Base-by-base conservation (phyloP, 2,113 vertebrate genomes). In the Neotragus pygmaeus region DNA sequence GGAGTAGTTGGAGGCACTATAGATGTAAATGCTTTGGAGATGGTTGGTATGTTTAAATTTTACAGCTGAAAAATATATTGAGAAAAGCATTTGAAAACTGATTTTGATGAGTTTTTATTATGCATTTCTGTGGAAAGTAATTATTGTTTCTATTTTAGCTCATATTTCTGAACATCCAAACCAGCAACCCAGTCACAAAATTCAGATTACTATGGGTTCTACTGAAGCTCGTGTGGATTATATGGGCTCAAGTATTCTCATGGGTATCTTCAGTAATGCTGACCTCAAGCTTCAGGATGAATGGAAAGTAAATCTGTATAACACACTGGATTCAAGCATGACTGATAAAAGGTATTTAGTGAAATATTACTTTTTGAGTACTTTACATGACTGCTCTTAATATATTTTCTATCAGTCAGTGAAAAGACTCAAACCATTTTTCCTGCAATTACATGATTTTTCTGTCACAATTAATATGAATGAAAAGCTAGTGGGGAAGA, bases 161-260 rank as follows among this genome's bases (percentile, higher is more conserved):
- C 99, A 99, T 98, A 99, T 99, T 99, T 99, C 99, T 7, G 99
- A 99, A 97, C 99, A 99, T 95, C 99, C 99, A 27, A 99, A 99
- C 98, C 99, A 99, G 97, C 99, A 99, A 88, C 99, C 99, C 91
- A 99, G 99, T 98, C 99, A 99, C 95, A 99, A 99, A 99, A 99
- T 99, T 98, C 99, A 99, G 98, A 99, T 99, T 98, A 99, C 99
- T 15, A 99, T 99, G 99, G 99, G 99, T 89, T 99, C 99, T n/a
- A 99, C 99, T 11, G 99, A 99, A 98, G 99, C 99, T 3, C 99
- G 99, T 16, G 99, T 99, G 96, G 99, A 99, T 98, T 99, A 99
- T 95, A 99, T 99, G 99, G 99, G 99, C 77, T 99, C 99, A 96
- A 99, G 99, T 97, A 99, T 99, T 98, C 98, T 99, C 85, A 99